These are phyloP conservation scores for Yponomeuta malinellus DNA, from an alignment of 2,888 invertebrate species.

Conservation along the genomic window DNA sequence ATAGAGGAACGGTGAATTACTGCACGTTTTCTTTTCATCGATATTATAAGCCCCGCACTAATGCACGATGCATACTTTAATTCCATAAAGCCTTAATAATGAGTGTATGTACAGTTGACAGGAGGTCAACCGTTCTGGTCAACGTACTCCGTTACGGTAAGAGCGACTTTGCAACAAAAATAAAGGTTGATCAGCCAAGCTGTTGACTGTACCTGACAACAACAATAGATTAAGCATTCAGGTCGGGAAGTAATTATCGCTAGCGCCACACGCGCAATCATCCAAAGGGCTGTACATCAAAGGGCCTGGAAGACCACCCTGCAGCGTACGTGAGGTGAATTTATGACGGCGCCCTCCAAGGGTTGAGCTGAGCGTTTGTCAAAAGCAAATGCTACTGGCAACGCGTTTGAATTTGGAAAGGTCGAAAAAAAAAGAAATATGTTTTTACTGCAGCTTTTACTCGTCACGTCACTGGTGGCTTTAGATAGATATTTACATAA, in stretches of 20 bases:
- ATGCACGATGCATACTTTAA: too few species aligned
- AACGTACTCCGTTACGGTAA: too few species aligned
- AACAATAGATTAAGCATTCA: slow-evolving; percentile 40
- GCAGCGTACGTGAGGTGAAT: slow-evolving; percentile 45
- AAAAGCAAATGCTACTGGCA: background rate
- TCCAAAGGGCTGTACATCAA: slow-evolving; percentile 31
- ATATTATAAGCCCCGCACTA: too few species aligned
- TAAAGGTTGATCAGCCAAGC: too few species aligned
- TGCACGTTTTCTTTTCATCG: too few species aligned
- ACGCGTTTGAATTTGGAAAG: background rate
- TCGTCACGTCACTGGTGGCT: too few species aligned
- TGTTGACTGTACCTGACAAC: background rate
- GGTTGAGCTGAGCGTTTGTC: slow-evolving; percentile 15
- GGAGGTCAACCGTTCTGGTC: too few species aligned
- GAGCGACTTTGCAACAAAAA: background rate
- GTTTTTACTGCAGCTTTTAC: too few species aligned
- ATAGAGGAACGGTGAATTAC: too few species aligned
- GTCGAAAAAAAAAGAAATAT: background rate
- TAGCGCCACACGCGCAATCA: slow-evolving; percentile 32
- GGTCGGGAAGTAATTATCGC: slow-evolving; percentile 52
- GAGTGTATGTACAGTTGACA: too few species aligned
- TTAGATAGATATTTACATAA: too few species aligned
- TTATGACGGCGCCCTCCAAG: slow-evolving; percentile 15
- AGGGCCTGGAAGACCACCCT: slow-evolving; percentile 41
- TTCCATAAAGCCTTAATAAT: too few species aligned